phyloP scores from a whole-genome alignment of 2,888 invertebrate genomes.

The Seladonia tumulorum region DNA sequence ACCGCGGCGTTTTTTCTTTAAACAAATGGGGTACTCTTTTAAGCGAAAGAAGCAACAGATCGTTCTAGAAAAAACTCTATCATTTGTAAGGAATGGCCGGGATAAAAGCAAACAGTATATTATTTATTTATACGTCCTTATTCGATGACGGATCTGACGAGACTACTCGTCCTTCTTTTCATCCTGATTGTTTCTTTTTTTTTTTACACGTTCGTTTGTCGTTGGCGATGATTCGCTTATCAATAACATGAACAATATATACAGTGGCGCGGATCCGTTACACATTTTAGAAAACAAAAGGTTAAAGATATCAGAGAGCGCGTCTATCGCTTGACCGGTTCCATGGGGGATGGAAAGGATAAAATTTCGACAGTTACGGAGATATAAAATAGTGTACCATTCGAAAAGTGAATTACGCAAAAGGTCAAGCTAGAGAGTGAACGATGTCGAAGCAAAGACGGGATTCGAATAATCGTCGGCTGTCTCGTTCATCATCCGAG shows the following conservation, averaged over 20 bases:
- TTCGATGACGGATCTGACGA: no score
- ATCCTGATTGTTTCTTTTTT: no score
- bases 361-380: background rate
- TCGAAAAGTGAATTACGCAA: background rate
- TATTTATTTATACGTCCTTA: no score
- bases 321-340: background rate
- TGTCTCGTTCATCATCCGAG: conserved; percentile 73
- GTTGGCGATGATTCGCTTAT: no score
- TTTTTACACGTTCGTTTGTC: no score
- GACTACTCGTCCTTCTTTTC: no score
- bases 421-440: background rate
- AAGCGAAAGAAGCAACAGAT: background rate
- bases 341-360: background rate
- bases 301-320: no score
- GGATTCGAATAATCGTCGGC: conserved; percentile 45
- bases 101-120: no score
- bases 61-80: background rate
- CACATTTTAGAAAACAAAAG: no score
- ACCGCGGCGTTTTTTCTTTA: background rate
- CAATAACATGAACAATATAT: no score
- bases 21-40: background rate
- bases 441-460: conserved; percentile 26
- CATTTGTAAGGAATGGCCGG: no score
- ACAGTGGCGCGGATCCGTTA: no score
- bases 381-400: background rate